These are phyloP conservation scores for Melanotaenia boesemani DNA, from an alignment of 2,797 vertebrate species.

Conservation along the genomic window DNA sequence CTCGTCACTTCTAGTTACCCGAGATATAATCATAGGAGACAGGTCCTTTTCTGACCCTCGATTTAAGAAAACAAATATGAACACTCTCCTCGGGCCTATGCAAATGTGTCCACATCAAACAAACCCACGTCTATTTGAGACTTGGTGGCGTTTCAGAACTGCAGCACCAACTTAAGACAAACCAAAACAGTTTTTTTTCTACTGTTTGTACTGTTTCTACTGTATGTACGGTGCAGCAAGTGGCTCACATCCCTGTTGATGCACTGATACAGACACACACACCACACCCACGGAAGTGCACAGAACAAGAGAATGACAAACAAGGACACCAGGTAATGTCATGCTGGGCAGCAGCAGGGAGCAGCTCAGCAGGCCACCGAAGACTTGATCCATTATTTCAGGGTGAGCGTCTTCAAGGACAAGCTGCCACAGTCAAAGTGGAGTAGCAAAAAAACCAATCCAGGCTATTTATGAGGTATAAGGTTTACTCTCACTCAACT, in stretches of 20 bases:
- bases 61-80: slow-evolving; percentile 71
- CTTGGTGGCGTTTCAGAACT: slow-evolving; percentile 11
- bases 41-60: slow-evolving; percentile 78
- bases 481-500: slow-evolving; percentile 5
- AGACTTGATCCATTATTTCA: slow-evolving; percentile 43
- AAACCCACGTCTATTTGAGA: not conserved
- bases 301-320: slow-evolving; percentile 46
- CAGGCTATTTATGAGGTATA: slow-evolving; percentile 7
- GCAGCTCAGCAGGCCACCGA: slow-evolving; percentile 43
- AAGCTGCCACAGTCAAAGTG: slow-evolving; percentile 19
- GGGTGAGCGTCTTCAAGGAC: slow-evolving; percentile 63
- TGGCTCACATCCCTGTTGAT: slow-evolving; percentile 3
- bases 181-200: not conserved
- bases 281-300: slow-evolving; percentile 14
- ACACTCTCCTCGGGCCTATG: slow-evolving; percentile 55
- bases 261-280: slow-evolving; percentile 21
- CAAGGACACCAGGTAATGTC: slow-evolving; percentile 51
- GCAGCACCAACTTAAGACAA: not conserved
- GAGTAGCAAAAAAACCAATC: slow-evolving; percentile 2
- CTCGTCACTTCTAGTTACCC: slow-evolving; percentile 83
- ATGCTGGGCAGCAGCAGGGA: slow-evolving; percentile 56
- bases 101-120: slow-evolving; percentile 48
- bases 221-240: not conserved
- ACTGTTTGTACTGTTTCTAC: too few species aligned
- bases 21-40: slow-evolving; percentile 81